Conservation (phyloP, 2,888 invertebrate species). For the Microdon myrmicae region DNA sequence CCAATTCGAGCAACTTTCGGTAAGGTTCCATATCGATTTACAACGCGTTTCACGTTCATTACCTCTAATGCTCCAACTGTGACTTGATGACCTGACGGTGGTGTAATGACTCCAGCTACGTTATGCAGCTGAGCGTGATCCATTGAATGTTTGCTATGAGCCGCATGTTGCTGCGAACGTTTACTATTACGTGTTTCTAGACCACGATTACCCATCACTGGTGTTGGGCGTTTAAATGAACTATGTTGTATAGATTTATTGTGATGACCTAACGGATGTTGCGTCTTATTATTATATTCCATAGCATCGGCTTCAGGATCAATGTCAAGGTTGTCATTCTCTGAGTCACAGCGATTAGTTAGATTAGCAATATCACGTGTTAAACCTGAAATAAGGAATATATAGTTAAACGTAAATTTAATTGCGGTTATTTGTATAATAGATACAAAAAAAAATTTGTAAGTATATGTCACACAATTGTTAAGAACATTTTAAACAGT, state of each 20-base stretch:
- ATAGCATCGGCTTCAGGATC: slow-evolving; percentile 74
- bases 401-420: background rate
- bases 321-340: slow-evolving; percentile 70
- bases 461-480: slow-evolving; percentile 52
- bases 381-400: slow-evolving; percentile 57
- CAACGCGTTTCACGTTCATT: slow-evolving; percentile 93
- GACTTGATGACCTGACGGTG: slow-evolving; percentile 68
- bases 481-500: too few relatives aligned
- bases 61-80: slow-evolving; percentile 94
- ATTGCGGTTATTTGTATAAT: background rate
- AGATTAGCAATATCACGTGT: slow-evolving; percentile 65
- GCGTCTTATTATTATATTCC: slow-evolving; percentile 67
- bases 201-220: slow-evolving; percentile 72
- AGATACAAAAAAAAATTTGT: slow-evolving; percentile 4
- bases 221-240: slow-evolving; percentile 71
- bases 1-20: slow-evolving; percentile 97
- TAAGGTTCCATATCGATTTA: slow-evolving; percentile 94
- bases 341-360: slow-evolving; percentile 66
- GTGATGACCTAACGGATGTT: slow-evolving; percentile 67
- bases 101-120: slow-evolving; percentile 51
- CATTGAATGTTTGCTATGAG: slow-evolving; percentile 47
- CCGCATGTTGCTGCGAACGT: slow-evolving; percentile 63
- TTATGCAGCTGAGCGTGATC: slow-evolving; percentile 43
- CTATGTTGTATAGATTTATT: slow-evolving; percentile 64
- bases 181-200: slow-evolving; percentile 74